A percentile compares a stretch with the other conserved stretches of the same genome.
Evolutionary conservation across 1,140 invertebrate genomes (phyloP).

Genomic region (Camponotus floridanus): DNA sequence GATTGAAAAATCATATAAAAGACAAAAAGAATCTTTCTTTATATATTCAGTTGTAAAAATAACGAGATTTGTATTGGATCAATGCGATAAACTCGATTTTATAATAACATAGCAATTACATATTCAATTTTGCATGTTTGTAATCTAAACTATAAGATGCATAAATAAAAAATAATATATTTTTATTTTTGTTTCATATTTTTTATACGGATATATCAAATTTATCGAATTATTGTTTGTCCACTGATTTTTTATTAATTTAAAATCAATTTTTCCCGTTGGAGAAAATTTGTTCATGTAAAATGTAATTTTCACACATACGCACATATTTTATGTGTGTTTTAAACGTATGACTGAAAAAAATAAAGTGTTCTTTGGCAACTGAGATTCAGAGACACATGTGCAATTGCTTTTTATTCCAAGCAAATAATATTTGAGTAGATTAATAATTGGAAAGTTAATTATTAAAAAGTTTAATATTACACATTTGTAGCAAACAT

Average conservation of each 20-base stretch:
- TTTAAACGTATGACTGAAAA: background rate
- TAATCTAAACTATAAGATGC: background rate
- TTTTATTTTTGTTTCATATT: background rate
- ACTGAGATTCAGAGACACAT: too few species aligned
- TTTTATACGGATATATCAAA: background rate
- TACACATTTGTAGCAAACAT: background rate
- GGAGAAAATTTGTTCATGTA: too few species aligned
- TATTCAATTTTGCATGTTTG: conserved; percentile 15
- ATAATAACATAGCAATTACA: background rate
- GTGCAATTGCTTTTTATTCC: too few species aligned
- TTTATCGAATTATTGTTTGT: background rate
- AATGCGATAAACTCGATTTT: background rate
- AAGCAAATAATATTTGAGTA: too few species aligned
- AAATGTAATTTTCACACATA: too few species aligned
- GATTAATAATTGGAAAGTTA: background rate
- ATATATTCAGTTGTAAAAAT: background rate
- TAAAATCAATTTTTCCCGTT: background rate
- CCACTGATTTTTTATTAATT: background rate
- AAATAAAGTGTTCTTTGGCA: background rate
- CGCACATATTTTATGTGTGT: too few species aligned
- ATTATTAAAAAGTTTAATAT: background rate
- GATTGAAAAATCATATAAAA: background rate
- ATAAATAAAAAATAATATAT: background rate
- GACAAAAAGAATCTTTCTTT: background rate
- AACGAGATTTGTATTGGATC: background rate